Evolutionary conservation across 1,140 invertebrate genomes (phyloP), one percentile per base, ranked within the genome.

Genomic region (Limonius californicus): DNA sequence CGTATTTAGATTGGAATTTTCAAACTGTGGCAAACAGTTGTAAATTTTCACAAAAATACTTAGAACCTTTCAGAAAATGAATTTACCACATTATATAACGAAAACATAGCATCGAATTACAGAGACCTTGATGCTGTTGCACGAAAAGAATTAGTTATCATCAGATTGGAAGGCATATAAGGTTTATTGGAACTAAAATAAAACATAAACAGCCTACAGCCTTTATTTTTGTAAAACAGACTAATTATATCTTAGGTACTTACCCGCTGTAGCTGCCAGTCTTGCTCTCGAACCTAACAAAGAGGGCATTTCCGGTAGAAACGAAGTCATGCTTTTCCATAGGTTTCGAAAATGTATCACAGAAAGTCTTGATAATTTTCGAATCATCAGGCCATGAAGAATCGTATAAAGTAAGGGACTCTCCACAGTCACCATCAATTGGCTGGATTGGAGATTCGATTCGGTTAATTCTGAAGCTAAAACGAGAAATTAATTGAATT

Each of bases 261-360:
- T 82, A 90, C 77, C 91, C 91, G 19, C 89, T 91, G 68, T 93
- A 94, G 65, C 89, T 91, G n/a, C 91, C 91, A 0, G 91, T 94
- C 73, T 93, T 92, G 72, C 91, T 94, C 70, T 93, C 91, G 70
- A 94, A 93, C 59, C 90, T 82, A 0, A 95, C 90, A 70, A 91
- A 94, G 43, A 95, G 82, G 0, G 91, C 85, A 66, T 89, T 91
- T 4, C 88, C 88, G 0, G 89, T 91, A 0, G 91, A 94, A 0
- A 94, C 89, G 69, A 95, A 94, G 72, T 94, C 92, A 68, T 93
- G 89, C 72, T 94, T 94, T 75, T 94, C 92, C 88, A 94, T 90
- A 0, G 91, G 89, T 57, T 89, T 87, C 23, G 91, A 93, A 76
- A 94, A 94, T 0, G 92, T 94, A 75, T 95, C 92, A 76, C 92